A percentile compares a stretch with the other conserved stretches of the same genome.
These are phyloP conservation scores for Falco novaeseelandiae DNA, from an alignment of 2,797 vertebrate species.

Conservation along the genomic window DNA sequence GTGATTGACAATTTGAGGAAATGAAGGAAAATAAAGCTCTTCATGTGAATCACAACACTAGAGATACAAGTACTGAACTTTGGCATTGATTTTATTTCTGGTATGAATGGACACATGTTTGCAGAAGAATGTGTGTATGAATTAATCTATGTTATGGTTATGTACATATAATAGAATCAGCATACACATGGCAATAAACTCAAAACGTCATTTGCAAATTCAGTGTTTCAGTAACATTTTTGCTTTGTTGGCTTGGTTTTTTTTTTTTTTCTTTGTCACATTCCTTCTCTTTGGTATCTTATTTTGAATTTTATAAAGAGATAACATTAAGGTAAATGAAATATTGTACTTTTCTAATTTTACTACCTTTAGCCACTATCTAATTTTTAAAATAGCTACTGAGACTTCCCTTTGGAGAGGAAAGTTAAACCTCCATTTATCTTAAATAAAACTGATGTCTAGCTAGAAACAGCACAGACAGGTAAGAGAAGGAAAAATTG, in stretches of 20 bases:
- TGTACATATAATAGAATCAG: not conserved
- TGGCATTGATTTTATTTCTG: not conserved
- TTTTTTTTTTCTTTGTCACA: not conserved
- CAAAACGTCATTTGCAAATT: not conserved
- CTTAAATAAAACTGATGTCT: not conserved
- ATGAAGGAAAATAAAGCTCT: not conserved
- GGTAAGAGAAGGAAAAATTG: not conserved
- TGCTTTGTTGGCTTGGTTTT: not conserved
- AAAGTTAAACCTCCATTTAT: not conserved
- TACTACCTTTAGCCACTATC: not conserved
- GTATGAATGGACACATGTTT: not conserved
- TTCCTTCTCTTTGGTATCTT: not conserved
- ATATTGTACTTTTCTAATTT: not conserved
- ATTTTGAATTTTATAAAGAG: not conserved
- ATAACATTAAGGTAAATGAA: not conserved
- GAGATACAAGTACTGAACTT: not conserved
- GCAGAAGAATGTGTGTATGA: not conserved
- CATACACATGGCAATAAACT: not conserved
- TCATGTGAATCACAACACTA: not conserved
- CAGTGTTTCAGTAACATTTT: not conserved
- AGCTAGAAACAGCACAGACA: not conserved
- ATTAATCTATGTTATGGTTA: not conserved
- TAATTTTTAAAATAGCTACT: not conserved
- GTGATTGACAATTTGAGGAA: not conserved
- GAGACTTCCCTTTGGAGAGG: not conserved